Base-by-base conservation (phyloP, 2,797 vertebrate species). In the Paedocypris micromegethes region DNA sequence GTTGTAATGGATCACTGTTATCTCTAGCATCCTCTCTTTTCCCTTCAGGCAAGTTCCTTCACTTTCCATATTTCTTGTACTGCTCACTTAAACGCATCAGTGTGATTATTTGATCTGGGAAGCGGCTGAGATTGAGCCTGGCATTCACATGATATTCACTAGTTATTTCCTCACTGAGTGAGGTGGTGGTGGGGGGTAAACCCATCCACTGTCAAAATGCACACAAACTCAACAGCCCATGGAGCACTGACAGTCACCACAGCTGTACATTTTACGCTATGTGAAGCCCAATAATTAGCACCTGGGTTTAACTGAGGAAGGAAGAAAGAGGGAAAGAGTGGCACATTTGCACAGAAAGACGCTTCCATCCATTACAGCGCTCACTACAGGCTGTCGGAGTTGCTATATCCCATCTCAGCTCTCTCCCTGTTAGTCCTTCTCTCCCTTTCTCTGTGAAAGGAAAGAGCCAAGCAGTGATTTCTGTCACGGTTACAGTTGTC, bases 281-380 rank as follows among this genome's bases (percentile, higher is more conserved):
- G 88, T 91, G 89, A 93, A 91, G 90, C 90, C 88, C 88, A 91
- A 90, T 93, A 93, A 94, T 94, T 92, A 93, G 87, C 75, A 80
- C 84, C 88, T 86, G 79, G 83, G 88, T 88, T 85, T 83, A 78
- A 80, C 82, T 23, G 77, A 80, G 78, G 51, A 37, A 69, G 46
- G 69, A 56, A 42, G 44, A 56, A 51, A 23, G 63, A 65, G 49
- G 54, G 52, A 49, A 23, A 63, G 48, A 66, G 37, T 54, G 77
- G 79, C 81, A 66, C 77, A 64, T 77, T 78, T 66, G 75, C 69
- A 72, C 72, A 73, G 64, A 78, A 66, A 78, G 64, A 76, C 52
- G 51, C 66, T 66, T 78, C 68, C 69, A 63, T 67, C 9, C 72
- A 78, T 67, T 75, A 75, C 62, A 52, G 57, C 69, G 38, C 62